Conservation (phyloP, 2,888 invertebrate species). For the Cylloceria caligata region DNA sequence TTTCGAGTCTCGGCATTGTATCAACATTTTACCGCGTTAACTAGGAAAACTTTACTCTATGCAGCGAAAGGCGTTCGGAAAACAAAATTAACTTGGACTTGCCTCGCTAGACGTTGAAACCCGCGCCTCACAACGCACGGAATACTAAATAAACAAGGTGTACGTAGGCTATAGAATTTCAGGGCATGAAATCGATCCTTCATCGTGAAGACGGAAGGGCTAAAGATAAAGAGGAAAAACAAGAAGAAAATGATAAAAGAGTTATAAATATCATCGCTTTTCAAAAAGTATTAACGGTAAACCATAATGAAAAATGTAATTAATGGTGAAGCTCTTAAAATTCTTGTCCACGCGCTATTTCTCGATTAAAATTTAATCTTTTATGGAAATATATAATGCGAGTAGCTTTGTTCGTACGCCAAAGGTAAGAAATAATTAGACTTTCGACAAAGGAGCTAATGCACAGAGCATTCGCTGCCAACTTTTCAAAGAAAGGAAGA, state of each 20-base stretch:
- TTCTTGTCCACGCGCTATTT: background rate
- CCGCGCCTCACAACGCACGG: background rate
- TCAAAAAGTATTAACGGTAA: conserved; percentile 14
- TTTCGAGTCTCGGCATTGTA: conserved; percentile 23
- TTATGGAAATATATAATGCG: background rate
- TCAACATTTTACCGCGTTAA: conserved; percentile 19
- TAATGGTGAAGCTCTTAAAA: conserved; percentile 3
- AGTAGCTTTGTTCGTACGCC: background rate
- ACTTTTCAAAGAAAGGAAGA: background rate
- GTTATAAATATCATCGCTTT: background rate
- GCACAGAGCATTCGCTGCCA: background rate
- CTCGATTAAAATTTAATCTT: conserved; percentile 22
- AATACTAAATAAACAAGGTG: conserved; percentile 1
- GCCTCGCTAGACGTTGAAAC: background rate
- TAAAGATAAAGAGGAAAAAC: conserved; percentile 3
- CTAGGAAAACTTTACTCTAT: conserved; percentile 43
- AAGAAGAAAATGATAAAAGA: conserved; percentile 13
- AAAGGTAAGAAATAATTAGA: conserved; percentile 35
- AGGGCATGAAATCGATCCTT: conserved; percentile 53
- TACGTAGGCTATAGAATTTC: conserved; percentile 34
- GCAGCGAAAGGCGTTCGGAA: conserved; percentile 31
- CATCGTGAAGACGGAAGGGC: conserved; percentile 21
- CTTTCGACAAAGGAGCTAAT: background rate
- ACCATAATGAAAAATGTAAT: conserved; percentile 31
- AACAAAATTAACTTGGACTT: conserved; percentile 47